Percentiles rank a stretch among this genome's conserved stretches.
Evolutionary conservation across 2,113 vertebrate genomes (phyloP).

Genomic region (Cheirogaleus medius): DNA sequence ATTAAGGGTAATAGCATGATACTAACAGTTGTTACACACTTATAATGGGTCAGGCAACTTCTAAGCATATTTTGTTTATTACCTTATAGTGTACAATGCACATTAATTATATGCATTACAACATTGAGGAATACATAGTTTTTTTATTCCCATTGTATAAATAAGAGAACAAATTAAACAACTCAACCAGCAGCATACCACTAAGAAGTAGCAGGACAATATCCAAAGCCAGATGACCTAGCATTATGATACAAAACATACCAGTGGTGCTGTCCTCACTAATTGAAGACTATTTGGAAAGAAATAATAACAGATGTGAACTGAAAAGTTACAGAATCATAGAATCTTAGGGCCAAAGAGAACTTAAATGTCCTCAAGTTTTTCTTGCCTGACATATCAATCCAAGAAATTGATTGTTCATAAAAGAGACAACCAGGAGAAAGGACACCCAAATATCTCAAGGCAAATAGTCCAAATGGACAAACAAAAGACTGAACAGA

Average conservation of each 20-base stretch:
- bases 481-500: background rate
- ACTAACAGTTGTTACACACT: background rate
- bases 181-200: background rate
- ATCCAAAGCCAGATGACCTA: background rate
- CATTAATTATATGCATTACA: background rate
- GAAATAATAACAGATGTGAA: background rate
- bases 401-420: background rate
- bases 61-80: background rate
- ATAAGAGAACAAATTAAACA: background rate
- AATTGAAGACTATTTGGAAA: background rate
- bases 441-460: background rate
- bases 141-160: background rate
- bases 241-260: background rate
- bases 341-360: background rate
- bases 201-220: background rate
- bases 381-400: background rate
- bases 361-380: background rate
- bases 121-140: background rate
- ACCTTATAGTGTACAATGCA: background rate
- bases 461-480: background rate
- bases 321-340: conserved; percentile 29
- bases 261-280: background rate
- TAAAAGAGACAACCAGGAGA: background rate
- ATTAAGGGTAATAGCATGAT: background rate
- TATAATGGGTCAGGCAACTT: background rate